Percentiles rank a stretch among this genome's conserved stretches.
These are phyloP conservation scores for Plodia interpunctella DNA, from an alignment of 1,140 invertebrate genomes.

Conservation along the genomic window DNA sequence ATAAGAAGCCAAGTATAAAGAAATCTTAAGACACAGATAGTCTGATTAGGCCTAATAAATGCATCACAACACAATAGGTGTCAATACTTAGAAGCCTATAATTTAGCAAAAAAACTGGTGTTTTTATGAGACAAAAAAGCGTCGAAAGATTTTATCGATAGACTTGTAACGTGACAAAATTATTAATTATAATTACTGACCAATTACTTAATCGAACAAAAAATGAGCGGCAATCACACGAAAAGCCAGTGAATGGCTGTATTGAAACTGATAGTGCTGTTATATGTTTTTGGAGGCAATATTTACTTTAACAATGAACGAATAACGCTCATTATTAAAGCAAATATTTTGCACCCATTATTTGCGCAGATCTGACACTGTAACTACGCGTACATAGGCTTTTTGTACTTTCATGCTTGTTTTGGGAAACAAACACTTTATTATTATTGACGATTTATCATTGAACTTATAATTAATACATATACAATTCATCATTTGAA, in stretches of 20 bases:
- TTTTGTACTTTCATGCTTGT: no score
- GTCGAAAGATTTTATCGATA: neutral
- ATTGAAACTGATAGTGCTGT: constrained; percentile 53
- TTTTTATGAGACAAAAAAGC: constrained; percentile 25
- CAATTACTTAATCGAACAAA: constrained; percentile 33
- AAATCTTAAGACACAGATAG: no score
- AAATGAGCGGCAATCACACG: constrained; percentile 20
- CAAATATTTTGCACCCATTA: neutral
- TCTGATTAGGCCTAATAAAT: no score
- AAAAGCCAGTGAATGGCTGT: constrained; percentile 40
- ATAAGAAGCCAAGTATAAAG: no score
- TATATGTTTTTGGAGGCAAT: constrained; percentile 41
- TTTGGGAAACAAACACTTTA: neutral
- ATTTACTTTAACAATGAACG: constrained; percentile 20
- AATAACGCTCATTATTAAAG: no score
- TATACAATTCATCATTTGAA: no score
- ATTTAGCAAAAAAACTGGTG: constrained; percentile 32
- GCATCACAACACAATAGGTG: constrained; percentile 7
- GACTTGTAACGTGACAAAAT: constrained; percentile 3
- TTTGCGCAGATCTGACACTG: neutral
- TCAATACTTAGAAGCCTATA: constrained; percentile 21
- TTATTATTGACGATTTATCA: no score
- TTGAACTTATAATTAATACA: no score
- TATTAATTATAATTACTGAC: constrained; percentile 5
- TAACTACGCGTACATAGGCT: neutral